Evolutionary conservation across 2,113 vertebrate genomes (phyloP), one percentile per base, ranked within the genome.

Genomic region (Raja brachyura): DNA sequence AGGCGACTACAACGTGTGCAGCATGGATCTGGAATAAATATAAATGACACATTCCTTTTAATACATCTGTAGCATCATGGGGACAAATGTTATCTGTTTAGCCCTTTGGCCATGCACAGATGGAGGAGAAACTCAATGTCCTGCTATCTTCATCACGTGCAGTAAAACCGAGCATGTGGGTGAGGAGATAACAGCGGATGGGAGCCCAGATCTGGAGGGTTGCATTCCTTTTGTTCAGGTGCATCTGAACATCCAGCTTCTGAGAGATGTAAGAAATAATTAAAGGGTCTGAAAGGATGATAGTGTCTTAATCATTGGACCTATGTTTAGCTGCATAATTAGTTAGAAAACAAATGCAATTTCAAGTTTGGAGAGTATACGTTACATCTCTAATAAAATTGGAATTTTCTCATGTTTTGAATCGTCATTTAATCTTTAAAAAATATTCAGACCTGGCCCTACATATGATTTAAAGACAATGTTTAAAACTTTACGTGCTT

Each of bases 361-460:
- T 88, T 88, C 59, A 66, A 31, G 59, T 88, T 63, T 88, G 83
- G 83, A 88, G 83, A 88, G 5, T 66, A 61, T 61, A 63, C 10
- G 63, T 14, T 63, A 88, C 83, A 88, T 88, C 83, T 88, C 83
- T 88, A 88, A 63, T 88, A 88, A 88, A 88, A 61, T 88, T 88
- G 13, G 25, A 63, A 88, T 63, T 88, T 66, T 59, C 83, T 88
- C 59, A 63, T 88, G 9, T 31, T 56, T 66, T 61, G 54, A 3
- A 25, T 86, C 54, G 13, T 5, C 28, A 63, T 88, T 88, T 63
- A 63, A 88, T n/a, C 2, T 88, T 88, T n/a, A n/a, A n/a, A 2
- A 56, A 48, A 83, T 7, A 68, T 70, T 70, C 7, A 13, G 75
- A 31, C 8, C 28, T 31, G n/a, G 31, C 31, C 75, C 31, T 16